A percentile compares a stretch with the other conserved stretches of the same genome.
Conservation (phyloP, 92 coral and sea anemone species). For the Heliopora coerulea region DNA sequence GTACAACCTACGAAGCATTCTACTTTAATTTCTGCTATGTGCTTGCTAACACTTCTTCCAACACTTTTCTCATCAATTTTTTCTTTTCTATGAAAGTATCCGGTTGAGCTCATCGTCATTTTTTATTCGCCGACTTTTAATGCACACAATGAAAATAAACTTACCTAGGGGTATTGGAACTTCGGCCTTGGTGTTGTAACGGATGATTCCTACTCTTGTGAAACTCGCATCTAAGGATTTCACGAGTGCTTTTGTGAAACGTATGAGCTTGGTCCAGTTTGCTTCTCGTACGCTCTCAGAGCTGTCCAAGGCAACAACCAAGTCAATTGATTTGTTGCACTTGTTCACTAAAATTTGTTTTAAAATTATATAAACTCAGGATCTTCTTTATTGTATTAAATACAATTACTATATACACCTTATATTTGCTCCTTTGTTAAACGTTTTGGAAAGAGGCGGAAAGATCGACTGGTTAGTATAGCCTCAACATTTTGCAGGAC, state of each 20-base stretch:
- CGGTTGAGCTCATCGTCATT: background rate
- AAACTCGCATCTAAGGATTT: constrained; percentile 56
- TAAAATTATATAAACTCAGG: too few species aligned
- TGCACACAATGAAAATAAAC: background rate
- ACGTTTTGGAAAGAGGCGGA: too few species aligned
- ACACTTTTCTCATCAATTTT: too few species aligned
- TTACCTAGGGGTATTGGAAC: constrained; percentile 61
- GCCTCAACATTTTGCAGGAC: too few species aligned
- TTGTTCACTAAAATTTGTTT: background rate
- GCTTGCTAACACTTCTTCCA: too few species aligned
- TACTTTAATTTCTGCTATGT: too few species aligned
- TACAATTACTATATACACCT: too few species aligned
- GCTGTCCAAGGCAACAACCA: constrained; percentile 82
- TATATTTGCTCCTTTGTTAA: too few species aligned
- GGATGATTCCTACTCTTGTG: constrained; percentile 77
- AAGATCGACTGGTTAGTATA: too few species aligned
- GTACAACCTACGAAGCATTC: too few species aligned
- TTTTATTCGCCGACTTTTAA: background rate
- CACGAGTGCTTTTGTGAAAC: constrained; percentile 60
- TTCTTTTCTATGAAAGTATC: too few species aligned
- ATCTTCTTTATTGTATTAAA: too few species aligned
- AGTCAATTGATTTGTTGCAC: constrained; percentile 79
- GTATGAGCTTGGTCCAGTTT: constrained; percentile 77
- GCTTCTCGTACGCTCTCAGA: constrained; percentile 79
- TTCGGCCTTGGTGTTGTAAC: constrained; percentile 74